phyloP scores from a whole-genome alignment of 2,113 vertebrate species.

The Thermophis baileyi region DNA sequence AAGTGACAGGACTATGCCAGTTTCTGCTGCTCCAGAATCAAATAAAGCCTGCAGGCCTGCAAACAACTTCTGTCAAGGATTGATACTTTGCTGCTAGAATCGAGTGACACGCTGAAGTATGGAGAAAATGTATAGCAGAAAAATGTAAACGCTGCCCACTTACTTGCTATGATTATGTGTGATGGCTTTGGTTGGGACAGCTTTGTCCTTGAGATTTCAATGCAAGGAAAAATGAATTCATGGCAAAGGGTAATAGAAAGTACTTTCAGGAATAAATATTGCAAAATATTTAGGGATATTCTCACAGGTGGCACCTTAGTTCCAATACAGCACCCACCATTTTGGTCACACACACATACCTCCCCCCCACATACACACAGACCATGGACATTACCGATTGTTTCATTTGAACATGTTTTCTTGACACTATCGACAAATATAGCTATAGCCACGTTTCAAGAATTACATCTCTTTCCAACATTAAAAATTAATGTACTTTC shows the following conservation, averaged over 20 bases:
- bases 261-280: background rate
- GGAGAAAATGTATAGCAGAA: background rate
- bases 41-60: background rate
- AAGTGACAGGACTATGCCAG: accelerated
- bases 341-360: background rate
- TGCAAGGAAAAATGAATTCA: background rate
- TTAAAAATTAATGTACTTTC: background rate
- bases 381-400: background rate
- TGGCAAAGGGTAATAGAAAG: background rate
- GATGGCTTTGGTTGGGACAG: background rate
- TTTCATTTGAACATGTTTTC: background rate
- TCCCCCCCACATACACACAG: background rate
- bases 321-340: background rate
- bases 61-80: background rate
- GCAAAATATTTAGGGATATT: background rate
- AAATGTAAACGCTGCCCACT: background rate
- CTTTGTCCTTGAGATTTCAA: background rate
- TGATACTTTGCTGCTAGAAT: background rate
- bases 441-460: background rate
- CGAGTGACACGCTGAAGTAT: background rate
- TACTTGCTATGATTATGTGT: background rate
- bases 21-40: background rate
- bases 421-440: background rate
- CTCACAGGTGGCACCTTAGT: background rate
- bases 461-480: background rate